Base-by-base conservation (phyloP, 2,888 invertebrate species). In the Cephus pygmeus region DNA sequence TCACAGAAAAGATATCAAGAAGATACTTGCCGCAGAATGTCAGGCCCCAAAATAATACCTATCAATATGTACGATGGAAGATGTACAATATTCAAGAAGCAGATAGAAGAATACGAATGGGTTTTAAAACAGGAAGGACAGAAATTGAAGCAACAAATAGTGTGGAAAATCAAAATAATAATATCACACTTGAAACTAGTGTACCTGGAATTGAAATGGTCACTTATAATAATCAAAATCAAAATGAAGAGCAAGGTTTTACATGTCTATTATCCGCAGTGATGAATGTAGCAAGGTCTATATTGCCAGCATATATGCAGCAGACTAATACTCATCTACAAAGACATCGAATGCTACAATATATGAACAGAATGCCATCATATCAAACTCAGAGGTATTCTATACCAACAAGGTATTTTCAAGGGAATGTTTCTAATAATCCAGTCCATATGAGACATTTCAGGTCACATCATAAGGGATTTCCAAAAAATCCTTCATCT, bases 21-120 rank as follows among this genome's bases (percentile, higher is more conserved):
- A 83, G 81, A 56, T 90, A 90, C 69, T 85, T 91, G 81, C 91
- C 91, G 0, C 83, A 80, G 4, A 86, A 84, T 75, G 81, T 91
- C 34, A 87, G 83, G 76, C 89, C 89, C 1, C 80, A 83, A 30
- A 87, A 85, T 68, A 86, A 81, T 35, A 75, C 83, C 69, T 90
- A 90, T 77, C 82, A 85, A 12, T 90, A 87, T 73, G 85, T 87
- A 75, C 82, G 77, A 35, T 75, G 35, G 69, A 85, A 84, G 71
- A 77, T 88, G 75, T 81, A 73, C 79, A 79, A 75, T 23, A 73
- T 84, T 40, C 81, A 83, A 0, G 82, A 84, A 40, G 75, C 12
- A 11, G 86, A 87, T 73, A 83, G 68, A 75, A 69, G 69, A 69
- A 34, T 74, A 34, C n/a, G 77, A 36, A 69, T 69, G 74, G 11